Base-by-base conservation (phyloP, 2,797 vertebrate genomes). In the Molossus molossus region DNA sequence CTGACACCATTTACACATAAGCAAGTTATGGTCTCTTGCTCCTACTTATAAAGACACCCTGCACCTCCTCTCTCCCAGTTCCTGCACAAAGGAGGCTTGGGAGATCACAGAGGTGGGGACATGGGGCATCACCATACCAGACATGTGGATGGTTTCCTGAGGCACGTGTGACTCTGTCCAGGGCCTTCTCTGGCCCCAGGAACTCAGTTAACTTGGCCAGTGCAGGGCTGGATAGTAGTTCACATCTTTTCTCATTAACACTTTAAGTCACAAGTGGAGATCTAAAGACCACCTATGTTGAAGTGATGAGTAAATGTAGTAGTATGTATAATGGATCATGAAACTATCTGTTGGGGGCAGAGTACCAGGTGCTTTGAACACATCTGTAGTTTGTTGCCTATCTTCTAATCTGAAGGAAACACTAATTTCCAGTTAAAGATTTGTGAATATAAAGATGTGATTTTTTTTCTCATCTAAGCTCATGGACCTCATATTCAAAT, bases 381-480 rank as follows among this genome's bases (percentile, higher is more conserved):
- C 2, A 0, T 8, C 20, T 45, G 15, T 70, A 60, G 7, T 72
- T 65, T 83, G 33, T 90, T 62, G 14, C 67, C 37, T 55, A 7
- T 0, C 0, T 93, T 62, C 79, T 88, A 64, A 79, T 81, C 50
- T 85, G 55, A 48, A 87, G 58, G 17, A 76, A 88, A 48, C 21
- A 58, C 77, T 64, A 9, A 87, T 77, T 87, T 91, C 64, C 67
- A 27, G 15, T 33, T 90, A 29, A 45, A 96, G 33, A 73, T 70
- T n/a, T 20, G 9, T 77, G n/a, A 70, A 53, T 37, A 25, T 72
- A 13, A 55, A 80, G 23, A 29, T 60, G 9, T 12, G 27, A 23
- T 45, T 87, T 87, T 87, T 87, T 82, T 82, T 33, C 37, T 83
- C 62, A 80, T 65, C n/a, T n/a, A 75, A 12, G 25, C 62, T 86